phyloP scores from a whole-genome alignment of 2,797 vertebrate species.

The Mus spretus region DNA sequence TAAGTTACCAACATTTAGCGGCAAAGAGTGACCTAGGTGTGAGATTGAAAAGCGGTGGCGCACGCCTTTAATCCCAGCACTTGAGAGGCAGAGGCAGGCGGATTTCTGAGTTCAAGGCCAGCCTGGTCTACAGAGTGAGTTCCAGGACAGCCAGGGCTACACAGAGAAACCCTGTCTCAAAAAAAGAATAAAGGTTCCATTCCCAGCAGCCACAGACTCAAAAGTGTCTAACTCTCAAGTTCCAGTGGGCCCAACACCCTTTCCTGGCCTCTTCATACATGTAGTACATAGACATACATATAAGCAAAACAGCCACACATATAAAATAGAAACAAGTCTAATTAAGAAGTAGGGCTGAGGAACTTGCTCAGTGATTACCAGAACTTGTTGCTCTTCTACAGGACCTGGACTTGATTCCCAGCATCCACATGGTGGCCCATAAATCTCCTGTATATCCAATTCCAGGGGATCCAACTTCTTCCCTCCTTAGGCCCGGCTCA shows the following conservation, averaged over 20 bases:
- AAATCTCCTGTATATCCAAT: not conserved
- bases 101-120: too few relatives aligned
- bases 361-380: not conserved
- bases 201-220: not conserved
- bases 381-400: not conserved
- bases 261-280: not conserved
- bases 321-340: not conserved
- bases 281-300: not conserved
- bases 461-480: not conserved
- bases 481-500: not conserved
- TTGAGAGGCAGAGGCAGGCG: too few relatives aligned
- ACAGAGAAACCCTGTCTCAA: too few relatives aligned
- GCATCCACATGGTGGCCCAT: not conserved
- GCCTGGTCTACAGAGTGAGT: too few relatives aligned
- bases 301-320: not conserved
- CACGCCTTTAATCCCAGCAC: too few relatives aligned
- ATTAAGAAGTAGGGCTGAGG: not conserved
- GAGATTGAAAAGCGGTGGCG: too few relatives aligned
- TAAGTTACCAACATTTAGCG: too few relatives aligned
- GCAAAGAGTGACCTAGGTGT: too few relatives aligned
- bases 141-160: too few relatives aligned
- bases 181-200: not conserved
- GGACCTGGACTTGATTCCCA: not conserved
- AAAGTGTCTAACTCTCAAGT: not conserved
- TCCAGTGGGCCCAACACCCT: not conserved